These are phyloP conservation scores for Mellivora capensis DNA, from an alignment of 2,113 vertebrate genomes.

Conservation along the genomic window DNA sequence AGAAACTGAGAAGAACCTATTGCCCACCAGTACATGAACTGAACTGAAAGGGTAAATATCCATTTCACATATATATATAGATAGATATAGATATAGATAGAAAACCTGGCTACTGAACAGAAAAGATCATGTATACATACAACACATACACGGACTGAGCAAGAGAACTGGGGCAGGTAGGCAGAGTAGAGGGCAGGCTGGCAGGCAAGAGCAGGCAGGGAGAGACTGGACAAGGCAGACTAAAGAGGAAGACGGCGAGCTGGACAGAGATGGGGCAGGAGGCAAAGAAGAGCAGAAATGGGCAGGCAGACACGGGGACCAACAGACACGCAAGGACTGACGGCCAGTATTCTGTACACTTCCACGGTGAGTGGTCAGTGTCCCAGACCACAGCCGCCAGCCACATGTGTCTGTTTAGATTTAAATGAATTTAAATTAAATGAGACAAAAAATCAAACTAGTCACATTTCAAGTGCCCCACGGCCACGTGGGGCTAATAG, in stretches of 20 bases:
- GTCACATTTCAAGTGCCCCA: not conserved
- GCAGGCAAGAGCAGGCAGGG: not conserved
- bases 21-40: not conserved
- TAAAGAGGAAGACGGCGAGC: not conserved
- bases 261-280: not conserved
- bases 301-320: not conserved
- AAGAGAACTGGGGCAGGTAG: not conserved
- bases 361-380: too few species aligned
- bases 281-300: not conserved
- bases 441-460: not conserved
- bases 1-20: conserved; percentile 4
- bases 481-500: not conserved
- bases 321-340: not conserved
- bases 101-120: not conserved
- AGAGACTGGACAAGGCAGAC: not conserved
- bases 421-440: not conserved
- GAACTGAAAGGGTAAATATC: not conserved
- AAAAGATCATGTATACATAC: not conserved
- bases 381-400: not conserved
- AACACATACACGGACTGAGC: not conserved
- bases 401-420: not conserved
- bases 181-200: not conserved
- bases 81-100: too few species aligned
- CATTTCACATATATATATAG: not conserved
- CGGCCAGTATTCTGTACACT: rapidly evolving